Base-by-base conservation (phyloP, 2,797 vertebrate species). In the Hozukius guyotensis region DNA sequence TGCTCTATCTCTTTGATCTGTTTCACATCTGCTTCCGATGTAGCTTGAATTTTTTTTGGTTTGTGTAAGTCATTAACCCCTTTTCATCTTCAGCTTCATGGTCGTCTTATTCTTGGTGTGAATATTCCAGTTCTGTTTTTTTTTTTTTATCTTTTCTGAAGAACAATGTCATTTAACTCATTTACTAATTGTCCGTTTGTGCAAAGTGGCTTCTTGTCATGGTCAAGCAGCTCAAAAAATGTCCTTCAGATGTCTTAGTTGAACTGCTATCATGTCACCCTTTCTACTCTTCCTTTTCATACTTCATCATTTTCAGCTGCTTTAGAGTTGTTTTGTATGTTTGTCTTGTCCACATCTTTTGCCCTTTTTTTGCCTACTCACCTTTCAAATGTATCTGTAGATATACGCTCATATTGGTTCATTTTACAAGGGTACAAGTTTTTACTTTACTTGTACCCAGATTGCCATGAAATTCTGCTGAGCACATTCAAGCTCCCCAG, bases 81-180 rank as follows among this genome's bases (percentile, higher is more conserved):
- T 65, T 71, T 81, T 71, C 36, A 76, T 71, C 36, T 75, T 42
- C 32, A 66, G 42, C 52, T 67, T 52, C 72, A 71, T 42, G 38
- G 55, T 6, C 3, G 4, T 60, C 72, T 22, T 57, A 16, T 67
- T 49, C 32, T 71, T 42, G 10, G 31, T 49, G 27, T 62, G 64
- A 59, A 72, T 73, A 57, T 72, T 73, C 24, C 60, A 53, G 62
- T 42, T 53, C 6, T 11, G 20, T 10, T 34, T 69, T 42, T 53
- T 38, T 52, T 18, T 42, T 31, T 18, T 38, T 2, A 2, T 14
- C 16, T 61, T 57, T 63, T 57, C 24, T 53, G 16, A 68, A 36
- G 68, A 56, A 36, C 32, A 38, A 10, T 60, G 36, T 77, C 3
- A 60, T 55, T 81, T 69, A 18, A 77, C 53, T 77, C 4, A 60